Evolutionary conservation across 2,888 invertebrate genomes (phyloP), one percentile per base, ranked within the genome.

Genomic region (Mactromeris polynyma): DNA sequence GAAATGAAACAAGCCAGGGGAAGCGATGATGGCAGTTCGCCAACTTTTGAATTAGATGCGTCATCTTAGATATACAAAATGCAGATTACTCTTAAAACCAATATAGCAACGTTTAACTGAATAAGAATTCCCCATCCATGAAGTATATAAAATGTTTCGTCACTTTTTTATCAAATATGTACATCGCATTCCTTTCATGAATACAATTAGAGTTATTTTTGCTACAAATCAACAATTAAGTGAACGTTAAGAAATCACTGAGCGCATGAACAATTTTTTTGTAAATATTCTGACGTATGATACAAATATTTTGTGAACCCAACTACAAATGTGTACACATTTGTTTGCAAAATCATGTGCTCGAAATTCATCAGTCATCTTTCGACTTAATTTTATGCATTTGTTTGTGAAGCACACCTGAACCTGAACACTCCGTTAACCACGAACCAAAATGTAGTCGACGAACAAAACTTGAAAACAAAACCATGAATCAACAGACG

Each of bases 281-380:
- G 58, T 64, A 26, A n/a, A 26, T 64, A 26, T 64, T 9, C 6
- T 26, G 3, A 4, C 11, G 3, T n/a, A 26, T n/a, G 9, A 64
- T 6, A 11, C n/a, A 64, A 9, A n/a, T 64, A 64, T n/a, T 19
- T 9, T 26, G 9, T 26, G 26, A n/a, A 64, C 58, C 9, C 6
- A 64, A n/a, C 58, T 58, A 26, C 6, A 64, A 26, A 26, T 64
- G n/a, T 64, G n/a, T 64, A 26, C 58, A 64, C 58, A 64, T 26
- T 9, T 0, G 11, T 26, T 64, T 26, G 51, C 51, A 51, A 51
- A 51, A 51, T 9, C 51, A 51, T 19, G 14, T 19, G n/a, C 58
- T 64, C 58, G 58, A 64, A 58, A 58, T 58, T 58, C n/a, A n/a
- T 26, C 58, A n/a, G 58, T 64, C 58, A 64, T 64, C 26, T 26